A percentile compares a stretch with the other conserved stretches of the same genome.
These are phyloP conservation scores for Vombatus ursinus DNA, from an alignment of 2,113 vertebrate species.

Conservation along the genomic window DNA sequence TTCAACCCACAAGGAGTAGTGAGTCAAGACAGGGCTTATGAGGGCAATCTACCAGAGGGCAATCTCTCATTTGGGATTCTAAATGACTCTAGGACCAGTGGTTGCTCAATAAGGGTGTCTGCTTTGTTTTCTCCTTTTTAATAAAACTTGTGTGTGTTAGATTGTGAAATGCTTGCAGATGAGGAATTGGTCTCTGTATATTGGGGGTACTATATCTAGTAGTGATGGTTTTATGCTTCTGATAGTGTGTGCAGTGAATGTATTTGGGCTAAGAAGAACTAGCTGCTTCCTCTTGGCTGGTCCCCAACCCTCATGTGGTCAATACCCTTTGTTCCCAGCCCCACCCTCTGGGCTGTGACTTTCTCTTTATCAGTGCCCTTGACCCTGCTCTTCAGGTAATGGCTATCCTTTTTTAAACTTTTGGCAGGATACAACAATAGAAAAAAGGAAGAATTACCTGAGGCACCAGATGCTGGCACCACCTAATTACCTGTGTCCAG, in stretches of 20 bases:
- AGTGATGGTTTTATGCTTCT: background rate
- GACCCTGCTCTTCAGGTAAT: background rate
- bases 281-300: no score
- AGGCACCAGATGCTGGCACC: background rate
- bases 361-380: background rate
- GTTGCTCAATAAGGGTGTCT: background rate
- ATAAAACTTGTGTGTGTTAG: background rate
- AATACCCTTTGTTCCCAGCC: background rate
- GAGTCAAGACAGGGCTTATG: background rate
- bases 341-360: background rate
- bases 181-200: background rate
- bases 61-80: background rate
- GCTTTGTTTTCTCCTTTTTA: background rate
- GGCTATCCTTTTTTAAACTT: background rate
- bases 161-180: background rate
- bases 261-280: background rate
- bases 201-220: background rate
- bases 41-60: background rate
- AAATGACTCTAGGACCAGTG: background rate
- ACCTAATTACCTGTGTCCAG: background rate
- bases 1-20: background rate
- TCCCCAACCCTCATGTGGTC: no score
- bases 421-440: background rate
- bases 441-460: background rate
- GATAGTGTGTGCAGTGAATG: background rate